Evolutionary conservation across 2,113 vertebrate species (phyloP).

Genomic region (Trinectes maculatus): DNA sequence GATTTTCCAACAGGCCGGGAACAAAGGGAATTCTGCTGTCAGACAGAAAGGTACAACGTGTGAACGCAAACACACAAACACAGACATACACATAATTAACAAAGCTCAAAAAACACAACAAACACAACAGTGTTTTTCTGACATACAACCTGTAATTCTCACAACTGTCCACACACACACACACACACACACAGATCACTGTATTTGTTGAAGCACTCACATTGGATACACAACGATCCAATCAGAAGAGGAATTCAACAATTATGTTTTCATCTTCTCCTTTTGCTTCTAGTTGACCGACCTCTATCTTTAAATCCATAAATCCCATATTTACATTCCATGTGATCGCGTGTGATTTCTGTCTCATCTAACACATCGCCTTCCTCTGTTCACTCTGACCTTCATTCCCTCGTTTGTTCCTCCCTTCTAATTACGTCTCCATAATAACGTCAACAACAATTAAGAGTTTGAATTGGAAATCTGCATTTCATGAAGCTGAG

Average conservation of each 20-base stretch:
- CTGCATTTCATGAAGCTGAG: conserved; percentile 20
- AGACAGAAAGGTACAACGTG: not conserved
- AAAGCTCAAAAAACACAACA: conserved; percentile 35
- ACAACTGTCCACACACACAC: conserved; percentile 27
- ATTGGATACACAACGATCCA: conserved; percentile 20
- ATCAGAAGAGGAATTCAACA: not conserved
- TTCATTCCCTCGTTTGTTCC: not conserved
- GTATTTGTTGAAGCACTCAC: conserved; percentile 36
- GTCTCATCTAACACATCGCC: not conserved
- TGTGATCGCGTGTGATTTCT: too few species aligned
- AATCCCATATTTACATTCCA: not conserved
- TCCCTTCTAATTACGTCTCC: not conserved
- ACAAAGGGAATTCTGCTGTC: not conserved
- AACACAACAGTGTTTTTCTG: conserved; percentile 59
- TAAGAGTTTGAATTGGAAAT: conserved; percentile 7
- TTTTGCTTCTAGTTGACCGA: too few species aligned
- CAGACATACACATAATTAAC: conserved; percentile 34
- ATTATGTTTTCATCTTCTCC: conserved; percentile 2
- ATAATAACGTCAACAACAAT: not conserved
- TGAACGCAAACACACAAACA: conserved; percentile 24
- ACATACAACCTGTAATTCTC: conserved; percentile 67
- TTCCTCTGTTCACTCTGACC: not conserved
- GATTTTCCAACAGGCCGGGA: not conserved
- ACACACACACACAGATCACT: conserved; percentile 17
- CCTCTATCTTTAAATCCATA: not conserved